phyloP scores from a whole-genome alignment of 1,140 invertebrate genomes.

The Prorops nasuta region DNA sequence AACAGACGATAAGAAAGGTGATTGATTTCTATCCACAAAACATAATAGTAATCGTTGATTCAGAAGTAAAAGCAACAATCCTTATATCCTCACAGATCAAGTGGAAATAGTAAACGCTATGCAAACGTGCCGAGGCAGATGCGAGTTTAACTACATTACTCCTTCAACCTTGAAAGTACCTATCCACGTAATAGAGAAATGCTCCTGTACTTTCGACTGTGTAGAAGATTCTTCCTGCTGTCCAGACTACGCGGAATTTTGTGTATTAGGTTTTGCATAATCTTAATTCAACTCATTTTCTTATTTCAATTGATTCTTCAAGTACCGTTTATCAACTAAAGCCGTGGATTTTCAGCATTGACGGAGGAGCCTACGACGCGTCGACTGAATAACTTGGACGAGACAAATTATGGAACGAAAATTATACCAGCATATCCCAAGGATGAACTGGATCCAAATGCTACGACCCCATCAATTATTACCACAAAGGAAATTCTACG shows the following conservation, averaged over 20 bases:
- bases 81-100: conserved; percentile 49
- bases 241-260: conserved; percentile 53
- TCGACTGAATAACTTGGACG: too few species aligned
- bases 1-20: conserved; percentile 32
- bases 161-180: conserved; percentile 12
- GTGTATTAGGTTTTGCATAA: conserved; percentile 46
- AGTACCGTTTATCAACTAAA: too few species aligned
- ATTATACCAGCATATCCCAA: too few species aligned
- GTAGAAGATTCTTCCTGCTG: conserved; percentile 50
- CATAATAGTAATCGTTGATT: too few species aligned
- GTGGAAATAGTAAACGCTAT: conserved; percentile 44
- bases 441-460: conserved; percentile 41
- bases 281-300: background rate
- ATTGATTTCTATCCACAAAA: conserved; percentile 12
- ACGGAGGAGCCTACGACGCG: background rate
- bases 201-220: conserved; percentile 52
- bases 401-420: too few species aligned
- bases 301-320: too few species aligned
- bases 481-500: conserved; percentile 2
- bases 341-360: conserved; percentile 3
- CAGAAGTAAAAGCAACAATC: too few species aligned
- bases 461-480: conserved; percentile 11
- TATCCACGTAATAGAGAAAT: conserved; percentile 32
- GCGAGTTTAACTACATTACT: conserved; percentile 24
- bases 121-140: conserved; percentile 47